Evolutionary conservation across 64 coral and sea anemone species (phyloP), one percentile per base, ranked within the genome.

Genomic region (Porites australiensis): DNA sequence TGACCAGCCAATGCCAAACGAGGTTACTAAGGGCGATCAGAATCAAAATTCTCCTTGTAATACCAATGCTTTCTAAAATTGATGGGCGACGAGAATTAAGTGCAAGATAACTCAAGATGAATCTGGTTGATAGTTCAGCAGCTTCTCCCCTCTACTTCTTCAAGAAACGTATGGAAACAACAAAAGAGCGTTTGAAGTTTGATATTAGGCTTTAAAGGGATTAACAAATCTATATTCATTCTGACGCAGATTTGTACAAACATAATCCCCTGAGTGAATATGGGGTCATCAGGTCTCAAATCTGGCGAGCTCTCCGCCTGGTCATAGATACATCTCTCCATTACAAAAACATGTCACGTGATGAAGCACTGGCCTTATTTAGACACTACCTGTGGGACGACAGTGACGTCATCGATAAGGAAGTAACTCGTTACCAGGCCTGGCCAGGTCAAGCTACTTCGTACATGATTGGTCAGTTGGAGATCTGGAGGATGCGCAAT

Each of bases 401-500:
- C 66, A 74, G 89, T 61, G 89, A 91, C 66, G 50, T 91, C 46
- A 44, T 50, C 3, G 18, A 55, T 1, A 91, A 91, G 15, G 89
- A 91, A 62, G 54, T 91, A 19, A 74, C 19, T 58, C 89, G 89
- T 72, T 91, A 91, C 65, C 89, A 91, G 51, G 79, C 89, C 61
- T 82, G 89, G 89, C 71, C 89, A 0, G 89, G 89, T 18, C 89
- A 91, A 54, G 89, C 89, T 11, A 79, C 79, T 6, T 72, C 89
- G 21, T 91, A 91, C 79, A 91, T 91, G 89, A 91, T 79, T 70
- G 89, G 89, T 2, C 89, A 91, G 55, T 22, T 83, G 19, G 89
- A 79, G 70, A 45, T 91, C 11, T 91, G 89, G 89, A 61, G 54
- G 20, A 82, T 92, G 74, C 80, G 90, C 21, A 86, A 86, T 62